phyloP scores from a whole-genome alignment of 1,140 invertebrate species.

The Polyergus mexicanus region DNA sequence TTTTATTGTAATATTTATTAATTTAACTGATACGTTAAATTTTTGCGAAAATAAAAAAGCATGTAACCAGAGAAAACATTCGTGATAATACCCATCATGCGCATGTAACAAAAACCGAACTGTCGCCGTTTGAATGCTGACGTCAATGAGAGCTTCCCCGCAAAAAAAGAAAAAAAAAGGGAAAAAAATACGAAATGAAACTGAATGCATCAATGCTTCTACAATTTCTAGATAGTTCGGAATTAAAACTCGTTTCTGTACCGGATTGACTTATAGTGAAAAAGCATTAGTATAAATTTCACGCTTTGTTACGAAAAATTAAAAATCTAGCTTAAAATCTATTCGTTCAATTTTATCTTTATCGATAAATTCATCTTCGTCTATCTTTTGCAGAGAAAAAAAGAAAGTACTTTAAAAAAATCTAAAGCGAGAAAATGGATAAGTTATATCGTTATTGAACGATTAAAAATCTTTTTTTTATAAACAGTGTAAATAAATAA shows the following conservation, averaged over 20 bases:
- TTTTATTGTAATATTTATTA: not conserved
- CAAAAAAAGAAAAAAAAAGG: not conserved
- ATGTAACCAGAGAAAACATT: not conserved
- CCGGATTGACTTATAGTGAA: not conserved
- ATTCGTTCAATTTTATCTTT: slow-evolving; percentile 18
- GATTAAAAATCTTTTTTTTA: not conserved
- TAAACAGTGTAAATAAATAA: not conserved
- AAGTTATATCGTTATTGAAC: not conserved
- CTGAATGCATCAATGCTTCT: not conserved
- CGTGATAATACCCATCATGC: not conserved
- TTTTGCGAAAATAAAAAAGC: not conserved
- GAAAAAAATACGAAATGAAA: not conserved
- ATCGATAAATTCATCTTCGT: not conserved
- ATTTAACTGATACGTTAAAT: not conserved
- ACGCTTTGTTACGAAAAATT: not conserved
- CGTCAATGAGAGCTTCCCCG: slow-evolving; percentile 28
- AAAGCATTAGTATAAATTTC: slow-evolving; percentile 46
- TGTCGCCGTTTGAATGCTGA: slow-evolving; percentile 13
- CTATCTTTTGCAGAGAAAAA: not conserved
- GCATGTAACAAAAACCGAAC: not conserved
- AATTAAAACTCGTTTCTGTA: slow-evolving; percentile 21
- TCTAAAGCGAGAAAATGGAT: not conserved
- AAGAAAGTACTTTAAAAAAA: not conserved
- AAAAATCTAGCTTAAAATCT: not conserved
- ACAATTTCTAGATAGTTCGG: not conserved